phyloP scores from a whole-genome alignment of 2,888 invertebrate species.

The Philereme transversata region DNA sequence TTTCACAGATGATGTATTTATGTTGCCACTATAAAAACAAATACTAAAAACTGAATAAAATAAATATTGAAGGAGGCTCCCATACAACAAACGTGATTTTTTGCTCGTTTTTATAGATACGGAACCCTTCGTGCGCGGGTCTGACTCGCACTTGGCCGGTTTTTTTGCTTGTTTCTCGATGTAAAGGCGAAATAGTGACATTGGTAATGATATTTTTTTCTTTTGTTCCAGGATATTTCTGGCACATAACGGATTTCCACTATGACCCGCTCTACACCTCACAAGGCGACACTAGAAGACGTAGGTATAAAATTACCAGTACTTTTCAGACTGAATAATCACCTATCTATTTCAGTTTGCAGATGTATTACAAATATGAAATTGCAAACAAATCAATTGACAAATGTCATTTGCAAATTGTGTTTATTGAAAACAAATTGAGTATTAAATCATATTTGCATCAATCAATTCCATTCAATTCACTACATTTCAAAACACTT shows the following conservation, averaged over 20 bases:
- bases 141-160: no score
- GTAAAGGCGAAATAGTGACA: no score
- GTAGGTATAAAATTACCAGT: conserved; percentile 82
- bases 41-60: no score
- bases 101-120: no score
- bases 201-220: conserved; percentile 14
- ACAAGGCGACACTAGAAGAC: conserved; percentile 89
- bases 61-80: no score
- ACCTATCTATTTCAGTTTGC: background rate
- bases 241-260: conserved; percentile 97
- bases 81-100: no score
- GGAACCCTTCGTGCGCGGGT: no score
- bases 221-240: conserved; percentile 93
- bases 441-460: conserved; percentile 25
- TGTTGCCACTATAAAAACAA: no score
- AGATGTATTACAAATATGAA: background rate
- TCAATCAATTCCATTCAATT: conserved; percentile 22
- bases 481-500: conserved; percentile 22
- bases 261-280: conserved; percentile 93
- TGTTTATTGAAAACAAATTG: conserved; percentile 24
- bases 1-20: no score
- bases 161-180: no score
- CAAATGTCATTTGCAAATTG: conserved; percentile 11
- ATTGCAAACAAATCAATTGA: conserved; percentile 9
- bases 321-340: conserved; percentile 2